phyloP scores from a whole-genome alignment of 2,797 vertebrate genomes.

The Paramormyrops hopkinsi region DNA sequence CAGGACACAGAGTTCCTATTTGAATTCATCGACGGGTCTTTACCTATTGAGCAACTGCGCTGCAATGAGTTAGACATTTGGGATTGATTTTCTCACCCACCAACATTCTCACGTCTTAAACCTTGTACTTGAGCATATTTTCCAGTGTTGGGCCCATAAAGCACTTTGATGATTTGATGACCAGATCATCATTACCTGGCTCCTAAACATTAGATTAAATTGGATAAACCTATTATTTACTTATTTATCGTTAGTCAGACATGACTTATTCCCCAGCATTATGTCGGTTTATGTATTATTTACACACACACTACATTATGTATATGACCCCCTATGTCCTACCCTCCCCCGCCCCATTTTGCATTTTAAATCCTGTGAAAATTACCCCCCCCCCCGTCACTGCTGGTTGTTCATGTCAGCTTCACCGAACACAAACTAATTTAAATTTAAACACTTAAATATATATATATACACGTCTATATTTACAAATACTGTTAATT shows the following conservation, averaged over 20 bases:
- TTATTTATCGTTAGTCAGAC: neutral
- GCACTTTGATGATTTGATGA: neutral
- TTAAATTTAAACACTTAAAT: neutral
- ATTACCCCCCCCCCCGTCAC: neutral
- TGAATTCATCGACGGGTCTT: neutral
- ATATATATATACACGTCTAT: neutral
- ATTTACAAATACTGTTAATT: neutral
- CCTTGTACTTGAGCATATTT: neutral
- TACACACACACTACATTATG: neutral
- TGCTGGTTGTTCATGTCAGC: neutral
- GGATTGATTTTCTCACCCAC: neutral
- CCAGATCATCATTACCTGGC: neutral
- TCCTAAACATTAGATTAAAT: neutral
- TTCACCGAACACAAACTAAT: too few relatives aligned
- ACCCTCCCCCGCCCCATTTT: neutral
- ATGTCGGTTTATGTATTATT: neutral
- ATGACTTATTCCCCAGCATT: neutral
- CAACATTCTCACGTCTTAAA: neutral
- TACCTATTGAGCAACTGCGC: neutral
- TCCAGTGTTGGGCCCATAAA: neutral
- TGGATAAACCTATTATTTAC: neutral
- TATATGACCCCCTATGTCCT: neutral
- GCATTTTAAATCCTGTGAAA: neutral
- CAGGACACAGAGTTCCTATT: neutral
- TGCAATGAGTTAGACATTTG: neutral